These are phyloP conservation scores for Neodiprion pinetum DNA, from an alignment of 1,140 invertebrate species.

Conservation along the genomic window DNA sequence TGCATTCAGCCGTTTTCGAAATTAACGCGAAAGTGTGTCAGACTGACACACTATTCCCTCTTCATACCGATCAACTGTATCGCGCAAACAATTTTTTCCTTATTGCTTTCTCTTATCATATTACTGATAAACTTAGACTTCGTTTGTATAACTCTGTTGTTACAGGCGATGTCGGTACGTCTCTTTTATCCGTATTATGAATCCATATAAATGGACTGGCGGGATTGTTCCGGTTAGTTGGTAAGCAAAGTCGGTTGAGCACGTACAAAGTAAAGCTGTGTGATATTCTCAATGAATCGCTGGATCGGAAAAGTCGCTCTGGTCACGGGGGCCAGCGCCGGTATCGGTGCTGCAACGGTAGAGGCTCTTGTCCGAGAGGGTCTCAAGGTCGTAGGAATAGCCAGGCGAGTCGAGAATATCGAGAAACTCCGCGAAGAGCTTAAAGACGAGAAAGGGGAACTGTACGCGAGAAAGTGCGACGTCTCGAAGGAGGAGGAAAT, in stretches of 20 bases:
- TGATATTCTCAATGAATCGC: conserved; percentile 64
- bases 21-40: too few species aligned
- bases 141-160: neutral
- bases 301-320: conserved; percentile 73
- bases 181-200: too few species aligned
- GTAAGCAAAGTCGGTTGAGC: too few species aligned
- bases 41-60: too few species aligned
- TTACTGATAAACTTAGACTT: conserved; percentile 28
- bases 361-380: conserved; percentile 66
- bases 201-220: neutral
- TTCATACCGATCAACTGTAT: too few species aligned
- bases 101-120: fast-evolving
- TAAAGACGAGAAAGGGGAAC: conserved; percentile 45
- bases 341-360: conserved; percentile 72
- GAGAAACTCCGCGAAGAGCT: conserved; percentile 49
- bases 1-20: too few species aligned
- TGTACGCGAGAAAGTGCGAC: conserved; percentile 68
- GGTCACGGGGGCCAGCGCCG: conserved; percentile 76
- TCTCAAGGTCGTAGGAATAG: conserved; percentile 74
- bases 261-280: neutral
- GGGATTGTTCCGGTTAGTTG: neutral
- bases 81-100: too few species aligned
- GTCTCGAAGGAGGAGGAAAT: conserved; percentile 71
- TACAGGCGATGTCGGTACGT: too few species aligned
- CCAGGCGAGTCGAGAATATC: conserved; percentile 68